These are phyloP conservation scores for Steatocranus sp. DNA, from an alignment of 2,797 vertebrate species.

Conservation along the genomic window DNA sequence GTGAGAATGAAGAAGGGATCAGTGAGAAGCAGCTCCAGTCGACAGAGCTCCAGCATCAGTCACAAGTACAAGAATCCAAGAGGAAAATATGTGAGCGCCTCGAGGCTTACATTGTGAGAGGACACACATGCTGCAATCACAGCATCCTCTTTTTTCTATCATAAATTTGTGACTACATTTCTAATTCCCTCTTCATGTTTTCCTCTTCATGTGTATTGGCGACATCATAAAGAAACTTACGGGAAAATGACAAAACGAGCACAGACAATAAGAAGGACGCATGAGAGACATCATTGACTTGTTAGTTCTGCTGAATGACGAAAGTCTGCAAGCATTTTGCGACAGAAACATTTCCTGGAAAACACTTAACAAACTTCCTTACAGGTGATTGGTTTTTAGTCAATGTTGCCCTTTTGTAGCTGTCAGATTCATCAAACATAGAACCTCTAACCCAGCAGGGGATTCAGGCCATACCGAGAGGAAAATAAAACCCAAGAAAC, in stretches of 20 bases:
- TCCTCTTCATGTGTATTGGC: neutral
- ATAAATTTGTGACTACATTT: neutral
- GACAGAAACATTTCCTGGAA: neutral
- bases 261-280: neutral
- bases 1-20: slow-evolving; percentile 17
- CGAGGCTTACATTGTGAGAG: slow-evolving; percentile 34
- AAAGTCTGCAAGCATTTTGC: neutral
- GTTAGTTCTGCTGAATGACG: neutral
- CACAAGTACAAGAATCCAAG: slow-evolving; percentile 1
- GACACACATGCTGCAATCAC: neutral
- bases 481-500: neutral
- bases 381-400: neutral
- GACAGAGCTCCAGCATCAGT: slow-evolving; percentile 1
- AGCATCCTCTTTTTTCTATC: neutral
- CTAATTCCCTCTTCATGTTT: neutral
- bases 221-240: neutral
- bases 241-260: neutral
- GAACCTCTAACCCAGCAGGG: neutral
- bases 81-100: slow-evolving; percentile 2
- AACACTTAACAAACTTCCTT: neutral
- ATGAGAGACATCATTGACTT: neutral
- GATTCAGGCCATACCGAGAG: neutral
- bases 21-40: neutral
- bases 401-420: neutral
- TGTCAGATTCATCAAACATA: neutral